Percentiles rank a stretch among this genome's conserved stretches.
Conservation (phyloP, 2,888 invertebrate genomes). For the Branchellion lobata region DNA sequence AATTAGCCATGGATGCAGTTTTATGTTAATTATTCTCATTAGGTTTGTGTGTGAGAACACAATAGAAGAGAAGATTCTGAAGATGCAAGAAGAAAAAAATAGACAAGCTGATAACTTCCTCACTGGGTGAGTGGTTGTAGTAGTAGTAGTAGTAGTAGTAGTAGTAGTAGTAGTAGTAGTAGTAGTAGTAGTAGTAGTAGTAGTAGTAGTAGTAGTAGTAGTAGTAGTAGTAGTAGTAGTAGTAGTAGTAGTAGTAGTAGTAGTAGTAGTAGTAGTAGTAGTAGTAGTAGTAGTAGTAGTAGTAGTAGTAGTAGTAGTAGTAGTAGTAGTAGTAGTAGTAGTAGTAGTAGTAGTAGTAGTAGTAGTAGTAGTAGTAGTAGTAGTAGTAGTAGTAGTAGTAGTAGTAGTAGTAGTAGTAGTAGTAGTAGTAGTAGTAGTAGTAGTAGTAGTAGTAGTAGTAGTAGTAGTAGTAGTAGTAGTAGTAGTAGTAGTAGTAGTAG, state of each 20-base stretch:
- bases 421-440: no score
- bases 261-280: neutral
- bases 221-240: constrained; percentile 24
- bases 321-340: no score
- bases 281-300: no score
- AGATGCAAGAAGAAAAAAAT: constrained; percentile 78
- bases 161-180: constrained; percentile 29
- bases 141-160: constrained; percentile 27
- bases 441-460: no score
- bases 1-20: neutral
- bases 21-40: constrained; percentile 43
- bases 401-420: no score
- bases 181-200: constrained; percentile 24
- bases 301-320: no score
- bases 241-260: constrained; percentile 2
- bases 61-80: constrained; percentile 81
- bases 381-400: constrained; percentile 55
- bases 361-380: constrained; percentile 62
- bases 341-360: constrained; percentile 20
- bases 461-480: no score
- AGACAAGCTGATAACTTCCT: constrained; percentile 76
- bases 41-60: constrained; percentile 82
- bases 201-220: constrained; percentile 27
- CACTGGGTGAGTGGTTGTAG: constrained; percentile 66
- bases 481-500: constrained; percentile 68